Percentiles rank a stretch among this genome's conserved stretches.
phyloP scores from a whole-genome alignment of 2,113 vertebrate species.

The Shinisaurus crocodilurus region DNA sequence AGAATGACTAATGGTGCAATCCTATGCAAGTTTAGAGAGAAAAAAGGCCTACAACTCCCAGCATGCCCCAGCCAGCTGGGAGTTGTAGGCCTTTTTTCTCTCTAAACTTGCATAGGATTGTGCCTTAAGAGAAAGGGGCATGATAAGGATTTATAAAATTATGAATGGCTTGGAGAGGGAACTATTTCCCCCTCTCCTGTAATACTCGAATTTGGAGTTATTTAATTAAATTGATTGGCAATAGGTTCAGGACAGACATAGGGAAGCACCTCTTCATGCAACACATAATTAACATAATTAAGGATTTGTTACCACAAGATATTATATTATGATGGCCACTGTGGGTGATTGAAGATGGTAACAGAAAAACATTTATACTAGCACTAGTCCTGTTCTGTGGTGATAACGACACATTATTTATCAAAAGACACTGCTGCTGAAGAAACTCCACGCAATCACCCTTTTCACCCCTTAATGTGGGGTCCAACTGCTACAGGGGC shows the following conservation, averaged over 20 bases:
- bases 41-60: too few relatives aligned
- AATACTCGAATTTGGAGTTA: background rate
- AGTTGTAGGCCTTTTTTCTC: too few relatives aligned
- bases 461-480: background rate
- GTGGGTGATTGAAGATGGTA: background rate
- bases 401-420: background rate
- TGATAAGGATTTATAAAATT: too few relatives aligned
- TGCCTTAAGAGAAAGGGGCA: too few relatives aligned
- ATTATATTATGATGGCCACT: background rate
- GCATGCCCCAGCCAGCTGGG: too few relatives aligned
- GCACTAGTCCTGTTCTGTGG: background rate
- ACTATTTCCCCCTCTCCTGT: background rate
- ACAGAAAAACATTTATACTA: background rate
- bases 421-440: background rate
- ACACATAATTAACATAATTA: too few relatives aligned
- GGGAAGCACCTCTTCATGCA: background rate
- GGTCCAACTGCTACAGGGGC: too few relatives aligned
- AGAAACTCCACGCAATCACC: background rate
- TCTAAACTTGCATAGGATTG: too few relatives aligned
- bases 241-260: background rate
- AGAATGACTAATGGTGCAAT: too few relatives aligned
- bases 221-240: background rate
- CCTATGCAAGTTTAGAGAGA: too few relatives aligned
- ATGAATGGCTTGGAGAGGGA: too few relatives aligned
- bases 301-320: background rate